Evolutionary conservation across 1,140 invertebrate genomes (phyloP), one percentile per base, ranked within the genome.

Genomic region (Rhynchophorus ferrugineus): DNA sequence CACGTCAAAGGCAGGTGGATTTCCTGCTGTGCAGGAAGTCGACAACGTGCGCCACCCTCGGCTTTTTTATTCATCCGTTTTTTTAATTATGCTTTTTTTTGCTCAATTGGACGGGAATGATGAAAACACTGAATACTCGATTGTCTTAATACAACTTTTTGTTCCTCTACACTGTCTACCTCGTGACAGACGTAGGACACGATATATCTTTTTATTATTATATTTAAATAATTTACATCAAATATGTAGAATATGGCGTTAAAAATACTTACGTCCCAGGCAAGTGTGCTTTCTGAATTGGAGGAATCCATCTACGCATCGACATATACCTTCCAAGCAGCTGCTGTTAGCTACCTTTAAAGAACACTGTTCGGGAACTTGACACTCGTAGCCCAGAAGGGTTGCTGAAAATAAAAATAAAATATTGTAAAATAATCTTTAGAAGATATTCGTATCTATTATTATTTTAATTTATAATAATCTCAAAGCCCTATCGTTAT

Each of bases 271-370:
- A 92, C 89, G 87, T 67, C 81, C 78, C 22, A 92, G 76, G 72
- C 90, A 93, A 18, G 88, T 91, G 66, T 93, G 89, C 65, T 87
- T 82, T 60, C 88, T 78, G 71, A 89, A 89, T 63, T 88, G 86
- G 36, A 91, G 71, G 71, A 83, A 87, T 45, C 87, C 86, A 59
- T 84, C 80, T 38, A 83, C 78, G 68, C 90, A 92, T 19, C 82
- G 77, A 68, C 89, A 89, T 21, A 78, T 73, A n/a, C 82, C 82
- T 43, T 82, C 78, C 34, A 80, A 65, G 60, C 87, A 89, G 54
- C 74, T 76, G 62, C 85, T 87, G 61, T 87, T 83, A n/a, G 83
- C 82, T 36, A 89, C 85, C 71, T 85, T 87, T 69, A 87, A 71
- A 1, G 78, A 78, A 66, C 87, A 89, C 63, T 89, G 87, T 55